Conservation (phyloP, 64 coral and sea anemone species). For the Cladopsammia gracilis region DNA sequence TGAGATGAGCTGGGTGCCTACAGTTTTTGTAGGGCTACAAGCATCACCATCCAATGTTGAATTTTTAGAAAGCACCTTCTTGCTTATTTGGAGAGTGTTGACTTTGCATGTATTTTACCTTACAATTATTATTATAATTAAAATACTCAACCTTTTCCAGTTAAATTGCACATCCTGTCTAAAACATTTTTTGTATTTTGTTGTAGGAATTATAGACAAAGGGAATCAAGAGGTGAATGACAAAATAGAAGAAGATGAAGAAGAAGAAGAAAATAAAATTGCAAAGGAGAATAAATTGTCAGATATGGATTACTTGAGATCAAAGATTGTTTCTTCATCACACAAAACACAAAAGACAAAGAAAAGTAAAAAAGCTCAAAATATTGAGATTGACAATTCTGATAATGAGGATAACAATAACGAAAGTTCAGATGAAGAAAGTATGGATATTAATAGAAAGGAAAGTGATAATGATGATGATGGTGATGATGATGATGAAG, state of each 20-base stretch:
- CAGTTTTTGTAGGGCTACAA: too few species aligned
- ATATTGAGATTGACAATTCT: background rate
- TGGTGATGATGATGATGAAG: constrained; percentile 15
- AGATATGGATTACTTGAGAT: constrained; percentile 96
- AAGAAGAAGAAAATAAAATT: background rate
- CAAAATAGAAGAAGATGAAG: background rate
- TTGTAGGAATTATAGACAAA: constrained; percentile 9
- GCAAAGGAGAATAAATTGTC: constrained; percentile 57
- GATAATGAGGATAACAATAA: constrained; percentile 18
- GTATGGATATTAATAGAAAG: constrained; percentile 24
- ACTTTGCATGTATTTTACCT: too few species aligned
- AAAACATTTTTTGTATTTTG: background rate
- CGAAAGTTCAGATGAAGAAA: background rate
- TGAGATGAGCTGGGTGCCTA: too few species aligned
- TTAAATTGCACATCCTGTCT: background rate
- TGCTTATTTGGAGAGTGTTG: too few species aligned
- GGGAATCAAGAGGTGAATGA: background rate
- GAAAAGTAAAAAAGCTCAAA: background rate
- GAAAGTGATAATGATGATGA: constrained; percentile 48
- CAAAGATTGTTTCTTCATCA: constrained; percentile 63
- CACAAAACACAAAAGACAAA: background rate
- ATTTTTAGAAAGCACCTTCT: too few species aligned
- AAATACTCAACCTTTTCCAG: background rate
- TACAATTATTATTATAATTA: too few species aligned
- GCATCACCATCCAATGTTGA: too few species aligned